Conservation (phyloP, 2,797 vertebrate genomes). For the Paramormyrops hopkinsi region DNA sequence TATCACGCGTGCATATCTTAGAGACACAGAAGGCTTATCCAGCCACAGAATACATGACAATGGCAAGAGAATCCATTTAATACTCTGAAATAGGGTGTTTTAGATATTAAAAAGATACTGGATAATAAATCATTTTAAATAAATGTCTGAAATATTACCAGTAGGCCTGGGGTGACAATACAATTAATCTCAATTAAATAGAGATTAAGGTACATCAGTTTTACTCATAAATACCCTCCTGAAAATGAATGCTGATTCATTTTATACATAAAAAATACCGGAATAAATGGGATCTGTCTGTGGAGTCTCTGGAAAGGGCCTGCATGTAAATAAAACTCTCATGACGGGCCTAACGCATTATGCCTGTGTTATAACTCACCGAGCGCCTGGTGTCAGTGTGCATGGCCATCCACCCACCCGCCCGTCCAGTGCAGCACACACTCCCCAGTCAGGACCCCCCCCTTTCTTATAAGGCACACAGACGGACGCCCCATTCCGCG, state of each 20-base stretch:
- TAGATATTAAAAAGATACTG: constrained; percentile 21
- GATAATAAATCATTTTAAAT: constrained; percentile 20
- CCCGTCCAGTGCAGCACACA: neutral
- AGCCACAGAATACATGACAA: constrained; percentile 10
- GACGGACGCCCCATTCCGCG: neutral
- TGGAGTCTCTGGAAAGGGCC: neutral
- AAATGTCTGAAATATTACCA: constrained; percentile 21
- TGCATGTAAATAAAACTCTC: neutral
- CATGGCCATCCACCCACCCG: no score
- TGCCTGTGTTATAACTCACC: neutral
- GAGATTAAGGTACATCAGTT: constrained; percentile 20
- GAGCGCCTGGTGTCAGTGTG: no score
- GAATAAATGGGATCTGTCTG: neutral
- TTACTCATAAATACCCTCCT: constrained; percentile 15
- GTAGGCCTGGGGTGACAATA: constrained; percentile 17
- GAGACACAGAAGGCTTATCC: constrained; percentile 1
- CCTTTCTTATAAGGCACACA: neutral
- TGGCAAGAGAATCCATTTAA: constrained; percentile 16
- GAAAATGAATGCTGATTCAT: constrained; percentile 14
- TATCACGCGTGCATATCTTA: constrained; percentile 28
- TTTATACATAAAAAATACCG: constrained; percentile 8
- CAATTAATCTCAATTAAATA: constrained; percentile 20
- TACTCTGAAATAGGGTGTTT: constrained; percentile 11
- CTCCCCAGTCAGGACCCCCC: neutral
- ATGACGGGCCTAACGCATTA: neutral